Base-by-base conservation (phyloP, 2,113 vertebrate species). In the Dromas ardeola region DNA sequence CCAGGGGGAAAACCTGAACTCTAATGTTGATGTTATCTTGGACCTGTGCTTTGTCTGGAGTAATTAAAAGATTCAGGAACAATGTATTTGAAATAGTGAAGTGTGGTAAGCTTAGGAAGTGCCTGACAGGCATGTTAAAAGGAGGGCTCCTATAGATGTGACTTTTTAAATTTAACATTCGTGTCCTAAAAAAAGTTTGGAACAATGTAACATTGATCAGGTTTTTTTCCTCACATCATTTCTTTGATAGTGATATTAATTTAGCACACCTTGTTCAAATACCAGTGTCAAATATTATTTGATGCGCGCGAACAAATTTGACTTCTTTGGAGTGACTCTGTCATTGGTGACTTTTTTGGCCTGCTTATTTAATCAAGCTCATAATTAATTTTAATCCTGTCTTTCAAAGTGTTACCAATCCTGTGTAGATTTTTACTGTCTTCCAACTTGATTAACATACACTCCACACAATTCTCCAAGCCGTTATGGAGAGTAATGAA, bases 321-420 rank as follows among this genome's bases (percentile, higher is more conserved):
- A 56, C 81, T 94, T 93, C 42, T 90, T 58, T 81, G 58, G 72
- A 88, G 67, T 40, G 59, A 38, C 53, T 91, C 81, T 92, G 71
- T 76, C 86, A 72, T 29, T 34, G 42, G 53, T 93, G 95, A 56
- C 67, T 77, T 95, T 78, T 82, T 71, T 80, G 59, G 62, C 74
- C 86, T 7, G 4, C 88, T 94, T 96, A 74, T 97, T 92, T 96
- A 97, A 80, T 82, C 85, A 95, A 88, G 71, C 71, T 95, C 84
- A 80, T 96, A 93, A 93, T 96, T 94, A 97, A 97, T 97, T 96
- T 97, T 97, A 97, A 96, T 97, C 69, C 81, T 85, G 56, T 82
- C 29, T 32, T 95, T 95, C 72, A 94, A 95, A 94, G 86, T 95
- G 79, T 94, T 92, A 97, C 89, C 93, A 92, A 42, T 79, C 52